Evolutionary conservation across 2,113 vertebrate species (phyloP).

Genomic region (Gallinago media): DNA sequence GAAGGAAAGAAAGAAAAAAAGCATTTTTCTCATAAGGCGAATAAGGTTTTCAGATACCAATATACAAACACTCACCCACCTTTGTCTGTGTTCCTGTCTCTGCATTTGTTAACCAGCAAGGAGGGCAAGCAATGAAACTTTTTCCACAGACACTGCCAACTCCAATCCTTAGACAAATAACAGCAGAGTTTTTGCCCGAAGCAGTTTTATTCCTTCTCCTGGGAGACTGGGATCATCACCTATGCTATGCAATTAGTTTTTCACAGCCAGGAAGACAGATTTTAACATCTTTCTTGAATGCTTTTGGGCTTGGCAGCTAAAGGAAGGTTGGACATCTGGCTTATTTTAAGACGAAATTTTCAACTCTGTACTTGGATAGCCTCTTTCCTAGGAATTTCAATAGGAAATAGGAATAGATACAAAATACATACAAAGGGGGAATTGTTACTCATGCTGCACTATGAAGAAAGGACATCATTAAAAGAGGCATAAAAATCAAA

Average conservation of each 20-base stretch:
- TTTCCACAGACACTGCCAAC: constrained; percentile 65
- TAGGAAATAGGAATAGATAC: constrained; percentile 70
- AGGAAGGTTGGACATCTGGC: constrained; percentile 70
- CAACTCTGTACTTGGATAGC: constrained; percentile 63
- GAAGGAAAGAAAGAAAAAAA: background rate
- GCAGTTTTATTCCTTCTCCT: constrained; percentile 69
- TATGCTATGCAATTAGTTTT: constrained; percentile 71
- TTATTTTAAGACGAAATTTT: constrained; percentile 66
- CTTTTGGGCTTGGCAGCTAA: constrained; percentile 64
- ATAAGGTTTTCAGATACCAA: background rate
- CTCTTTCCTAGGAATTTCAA: constrained; percentile 65
- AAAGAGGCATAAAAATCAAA: constrained; percentile 38
- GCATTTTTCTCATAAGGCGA: background rate
- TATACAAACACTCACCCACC: background rate
- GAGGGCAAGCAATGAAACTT: constrained; percentile 43
- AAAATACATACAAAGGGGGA: constrained; percentile 57
- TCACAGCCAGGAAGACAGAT: constrained; percentile 71
- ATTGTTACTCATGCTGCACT: constrained; percentile 24
- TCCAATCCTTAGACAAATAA: constrained; percentile 61
- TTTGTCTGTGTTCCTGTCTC: constrained; percentile 1
- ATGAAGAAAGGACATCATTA: constrained; percentile 19
- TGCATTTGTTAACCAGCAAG: constrained; percentile 46
- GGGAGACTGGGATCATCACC: constrained; percentile 69
- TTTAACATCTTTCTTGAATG: constrained; percentile 71
- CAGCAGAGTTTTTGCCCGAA: constrained; percentile 45